Conservation (phyloP, 2,113 vertebrate species). For the Talpa occidentalis region DNA sequence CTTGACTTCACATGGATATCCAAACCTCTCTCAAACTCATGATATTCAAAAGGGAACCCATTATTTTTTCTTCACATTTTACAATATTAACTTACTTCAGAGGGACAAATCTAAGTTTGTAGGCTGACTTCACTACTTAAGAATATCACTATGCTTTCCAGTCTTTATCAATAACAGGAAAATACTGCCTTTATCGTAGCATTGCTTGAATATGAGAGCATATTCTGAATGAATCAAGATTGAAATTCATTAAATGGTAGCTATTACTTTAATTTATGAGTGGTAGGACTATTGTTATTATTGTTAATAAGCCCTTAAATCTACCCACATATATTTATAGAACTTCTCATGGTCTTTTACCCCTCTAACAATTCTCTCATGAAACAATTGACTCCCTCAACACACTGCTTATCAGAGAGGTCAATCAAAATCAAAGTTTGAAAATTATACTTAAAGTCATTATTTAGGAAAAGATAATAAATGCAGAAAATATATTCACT, state of each 20-base stretch:
- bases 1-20: neutral
- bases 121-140: neutral
- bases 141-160: neutral
- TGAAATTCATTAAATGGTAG: neutral
- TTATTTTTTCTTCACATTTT: neutral
- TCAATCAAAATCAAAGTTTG: neutral
- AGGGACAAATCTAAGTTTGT: neutral
- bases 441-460: neutral
- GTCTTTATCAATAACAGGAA: neutral
- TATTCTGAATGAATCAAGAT: slow-evolving; percentile 1
- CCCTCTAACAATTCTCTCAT: neutral
- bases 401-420: neutral
- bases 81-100: neutral
- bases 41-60: neutral
- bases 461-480: neutral
- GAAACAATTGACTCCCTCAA: neutral
- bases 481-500: neutral
- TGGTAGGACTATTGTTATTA: neutral
- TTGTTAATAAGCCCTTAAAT: neutral
- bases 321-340: neutral
- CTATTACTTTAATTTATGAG: neutral
- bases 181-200: neutral
- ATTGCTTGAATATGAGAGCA: neutral
- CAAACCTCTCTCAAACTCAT: neutral
- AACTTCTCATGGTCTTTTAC: neutral